Evolutionary conservation across 1,140 invertebrate species (phyloP).

Genomic region (Bicyclus anynana): DNA sequence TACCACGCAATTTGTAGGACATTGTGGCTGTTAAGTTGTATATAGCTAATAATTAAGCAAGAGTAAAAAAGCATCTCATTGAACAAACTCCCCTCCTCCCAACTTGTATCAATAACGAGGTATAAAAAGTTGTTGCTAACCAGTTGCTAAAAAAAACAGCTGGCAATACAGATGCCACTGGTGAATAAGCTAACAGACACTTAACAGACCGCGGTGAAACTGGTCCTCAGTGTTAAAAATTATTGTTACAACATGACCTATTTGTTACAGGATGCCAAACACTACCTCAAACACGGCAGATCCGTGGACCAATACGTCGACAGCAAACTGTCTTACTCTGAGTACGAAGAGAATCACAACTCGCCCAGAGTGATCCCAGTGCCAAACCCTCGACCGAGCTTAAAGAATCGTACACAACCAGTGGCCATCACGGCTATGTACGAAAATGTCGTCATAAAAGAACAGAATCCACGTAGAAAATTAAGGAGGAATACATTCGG

Average conservation of each 20-base stretch:
- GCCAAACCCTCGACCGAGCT: conserved; percentile 64
- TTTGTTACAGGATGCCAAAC: conserved; percentile 76
- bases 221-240: neutral
- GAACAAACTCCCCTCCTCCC: too few species aligned
- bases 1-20: too few species aligned
- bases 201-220: neutral
- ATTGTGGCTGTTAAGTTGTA: too few species aligned
- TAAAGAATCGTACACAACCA: conserved; percentile 78
- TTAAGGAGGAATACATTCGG: conserved; percentile 80
- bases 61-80: too few species aligned
- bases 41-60: too few species aligned
- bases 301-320: conserved; percentile 88
- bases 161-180: too few species aligned
- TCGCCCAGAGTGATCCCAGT: conserved; percentile 61
- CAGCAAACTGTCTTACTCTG: conserved; percentile 69
- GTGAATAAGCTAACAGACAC: too few species aligned
- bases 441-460: conserved; percentile 84
- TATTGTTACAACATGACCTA: neutral
- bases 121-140: too few species aligned
- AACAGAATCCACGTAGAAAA: conserved; percentile 85
- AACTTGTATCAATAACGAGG: too few species aligned
- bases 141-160: too few species aligned
- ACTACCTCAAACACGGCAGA: conserved; percentile 81
- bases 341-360: conserved; percentile 77
- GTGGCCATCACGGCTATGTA: conserved; percentile 85